Conservation (phyloP, 2,113 vertebrate genomes). For the Mungos mungo region DNA sequence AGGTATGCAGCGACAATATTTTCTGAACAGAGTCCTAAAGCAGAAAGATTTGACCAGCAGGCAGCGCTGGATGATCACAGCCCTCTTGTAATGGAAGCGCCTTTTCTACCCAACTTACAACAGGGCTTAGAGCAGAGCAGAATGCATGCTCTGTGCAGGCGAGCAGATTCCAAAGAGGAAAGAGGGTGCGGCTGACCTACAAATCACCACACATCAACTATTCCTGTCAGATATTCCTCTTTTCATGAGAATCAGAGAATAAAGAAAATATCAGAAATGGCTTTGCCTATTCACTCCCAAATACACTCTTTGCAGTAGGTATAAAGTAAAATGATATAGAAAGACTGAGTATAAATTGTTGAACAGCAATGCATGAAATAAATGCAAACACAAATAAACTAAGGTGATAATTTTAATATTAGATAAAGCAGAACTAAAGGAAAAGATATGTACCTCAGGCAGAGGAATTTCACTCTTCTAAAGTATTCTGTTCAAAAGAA, state of each 20-base stretch:
- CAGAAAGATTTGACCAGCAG: background rate
- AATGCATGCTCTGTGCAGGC: rapidly evolving
- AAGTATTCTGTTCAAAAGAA: background rate
- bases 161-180: background rate
- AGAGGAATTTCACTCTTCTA: background rate
- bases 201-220: background rate
- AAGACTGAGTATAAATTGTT: background rate
- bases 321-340: background rate
- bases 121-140: background rate
- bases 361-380: background rate
- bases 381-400: background rate
- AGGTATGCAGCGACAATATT: background rate
- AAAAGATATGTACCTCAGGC: background rate
- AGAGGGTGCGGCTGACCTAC: background rate
- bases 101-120: background rate
- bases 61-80: background rate
- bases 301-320: background rate
- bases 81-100: background rate
- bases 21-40: background rate
- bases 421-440: background rate
- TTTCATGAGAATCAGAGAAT: background rate
- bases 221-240: background rate
- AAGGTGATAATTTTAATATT: background rate
- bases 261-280: background rate
- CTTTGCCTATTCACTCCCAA: background rate